These are phyloP conservation scores for Sepioteuthis lessoniana DNA, from an alignment of 2,888 invertebrate species.

Conservation along the genomic window DNA sequence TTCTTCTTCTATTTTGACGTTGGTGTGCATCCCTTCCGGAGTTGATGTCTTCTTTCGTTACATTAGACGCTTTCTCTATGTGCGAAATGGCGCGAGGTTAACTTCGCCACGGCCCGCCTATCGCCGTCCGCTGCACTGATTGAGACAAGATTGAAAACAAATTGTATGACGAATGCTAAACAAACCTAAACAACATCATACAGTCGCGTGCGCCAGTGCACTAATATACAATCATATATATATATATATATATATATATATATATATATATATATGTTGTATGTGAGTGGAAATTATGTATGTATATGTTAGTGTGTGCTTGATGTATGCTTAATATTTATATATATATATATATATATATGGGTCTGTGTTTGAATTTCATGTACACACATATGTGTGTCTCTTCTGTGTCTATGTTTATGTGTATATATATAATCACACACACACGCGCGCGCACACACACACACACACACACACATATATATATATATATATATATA, in stretches of 20 bases:
- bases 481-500: too few species aligned
- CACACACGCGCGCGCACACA: too few species aligned
- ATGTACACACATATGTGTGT: too few species aligned
- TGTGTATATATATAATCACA: too few species aligned
- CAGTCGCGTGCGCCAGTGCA: background rate
- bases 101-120: background rate
- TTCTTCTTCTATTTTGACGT: background rate
- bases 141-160: background rate
- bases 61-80: background rate
- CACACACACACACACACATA: too few species aligned
- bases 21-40: background rate
- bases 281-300: background rate
- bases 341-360: background rate
- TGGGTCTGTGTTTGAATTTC: background rate
- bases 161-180: constrained; percentile 6
- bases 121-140: background rate
- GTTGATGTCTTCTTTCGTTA: background rate
- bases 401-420: too few species aligned
- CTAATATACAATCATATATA: too few species aligned
- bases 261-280: background rate
- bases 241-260: background rate
- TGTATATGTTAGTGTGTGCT: background rate
- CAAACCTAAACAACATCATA: constrained; percentile 33
- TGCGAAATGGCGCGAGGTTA: background rate
- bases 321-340: too few species aligned